Conservation (phyloP, 1,140 invertebrate genomes). For the Antheraea mylitta region DNA sequence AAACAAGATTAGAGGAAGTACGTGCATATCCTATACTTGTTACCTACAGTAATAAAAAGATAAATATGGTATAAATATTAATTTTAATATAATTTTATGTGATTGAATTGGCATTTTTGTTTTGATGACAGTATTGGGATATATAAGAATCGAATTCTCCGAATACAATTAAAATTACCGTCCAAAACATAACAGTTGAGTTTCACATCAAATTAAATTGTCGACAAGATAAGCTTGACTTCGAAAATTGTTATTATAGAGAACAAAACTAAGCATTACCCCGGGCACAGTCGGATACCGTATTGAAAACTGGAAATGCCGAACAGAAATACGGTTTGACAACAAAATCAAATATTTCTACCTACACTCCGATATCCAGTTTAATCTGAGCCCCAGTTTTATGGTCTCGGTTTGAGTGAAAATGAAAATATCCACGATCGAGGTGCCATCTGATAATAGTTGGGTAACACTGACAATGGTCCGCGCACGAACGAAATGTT, state of each 20-base stretch:
- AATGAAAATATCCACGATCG: not conserved
- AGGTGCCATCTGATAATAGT: conserved; percentile 5
- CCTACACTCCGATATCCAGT: conserved; percentile 7
- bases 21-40: too few species aligned
- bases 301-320: not conserved
- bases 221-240: not conserved
- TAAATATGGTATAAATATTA: too few species aligned
- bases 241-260: conserved; percentile 7
- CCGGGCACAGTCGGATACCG: not conserved
- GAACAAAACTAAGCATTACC: conserved; percentile 5
- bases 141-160: not conserved
- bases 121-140: too few species aligned
- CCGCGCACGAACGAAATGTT: conserved; percentile 7
- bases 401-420: not conserved
- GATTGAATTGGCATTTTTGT: too few species aligned
- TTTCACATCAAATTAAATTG: not conserved
- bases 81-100: too few species aligned
- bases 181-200: not conserved
- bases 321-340: conserved; percentile 6
- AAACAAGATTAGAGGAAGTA: too few species aligned
- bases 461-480: conserved; percentile 12
- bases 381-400: not conserved
- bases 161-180: not conserved
- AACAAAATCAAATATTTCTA: conserved; percentile 14
- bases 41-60: too few species aligned